These are phyloP conservation scores for Amblyornis subalaris DNA, from an alignment of 2,113 vertebrate genomes.

Conservation along the genomic window DNA sequence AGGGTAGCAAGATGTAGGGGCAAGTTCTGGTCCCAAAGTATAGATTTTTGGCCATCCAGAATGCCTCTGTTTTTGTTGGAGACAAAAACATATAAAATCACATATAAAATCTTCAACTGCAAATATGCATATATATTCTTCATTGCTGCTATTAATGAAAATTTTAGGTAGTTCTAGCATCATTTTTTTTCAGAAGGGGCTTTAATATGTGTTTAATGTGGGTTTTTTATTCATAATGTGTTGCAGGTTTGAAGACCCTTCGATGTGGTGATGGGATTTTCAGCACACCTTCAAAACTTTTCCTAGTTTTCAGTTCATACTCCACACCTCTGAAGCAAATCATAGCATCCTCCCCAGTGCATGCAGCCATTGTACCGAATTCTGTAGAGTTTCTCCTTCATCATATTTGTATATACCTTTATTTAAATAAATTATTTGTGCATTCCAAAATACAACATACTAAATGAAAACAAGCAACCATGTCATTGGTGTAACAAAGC, in stretches of 20 bases:
- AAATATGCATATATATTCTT: background rate
- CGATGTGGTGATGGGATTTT: constrained; percentile 77
- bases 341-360: constrained; percentile 52
- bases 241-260: constrained; percentile 80
- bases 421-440: constrained; percentile 80
- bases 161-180: background rate
- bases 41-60: background rate
- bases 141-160: background rate
- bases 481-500: constrained; percentile 15
- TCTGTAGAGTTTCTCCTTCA: constrained; percentile 57
- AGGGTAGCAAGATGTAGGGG: background rate
- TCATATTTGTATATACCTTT: constrained; percentile 67
- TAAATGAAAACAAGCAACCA: constrained; percentile 15
- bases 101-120: background rate
- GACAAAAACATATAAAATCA: too few species aligned
- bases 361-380: constrained; percentile 66
- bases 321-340: constrained; percentile 52
- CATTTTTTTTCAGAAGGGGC: background rate
- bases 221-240: background rate
- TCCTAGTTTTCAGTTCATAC: constrained; percentile 61
- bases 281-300: constrained; percentile 38
- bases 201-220: background rate
- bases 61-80: background rate
- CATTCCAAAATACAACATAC: constrained; percentile 67
- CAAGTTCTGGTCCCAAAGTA: background rate